These are phyloP conservation scores for Melangyna quadrimaculata DNA, from an alignment of 2,888 invertebrate species.

Conservation along the genomic window DNA sequence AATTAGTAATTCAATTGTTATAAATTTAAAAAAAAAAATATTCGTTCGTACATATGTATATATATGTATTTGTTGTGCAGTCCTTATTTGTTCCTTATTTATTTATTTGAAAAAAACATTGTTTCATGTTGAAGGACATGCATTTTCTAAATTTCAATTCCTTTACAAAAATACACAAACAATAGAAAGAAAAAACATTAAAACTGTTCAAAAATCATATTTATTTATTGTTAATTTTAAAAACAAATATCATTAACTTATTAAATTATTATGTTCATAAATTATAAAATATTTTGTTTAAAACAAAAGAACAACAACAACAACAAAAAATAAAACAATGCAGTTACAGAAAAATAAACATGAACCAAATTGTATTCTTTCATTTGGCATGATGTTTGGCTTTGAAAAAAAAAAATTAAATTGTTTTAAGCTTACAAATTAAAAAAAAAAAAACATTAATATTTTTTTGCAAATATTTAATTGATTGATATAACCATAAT, in stretches of 20 bases:
- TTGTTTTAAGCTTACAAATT: constrained; percentile 34
- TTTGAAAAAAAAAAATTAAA: constrained; percentile 2
- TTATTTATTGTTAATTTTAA: constrained; percentile 51
- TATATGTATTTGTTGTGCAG: constrained; percentile 62
- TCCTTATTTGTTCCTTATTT: constrained; percentile 32
- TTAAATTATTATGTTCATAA: constrained; percentile 1
- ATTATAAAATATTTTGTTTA: constrained; percentile 23
- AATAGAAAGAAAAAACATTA: constrained; percentile 21
- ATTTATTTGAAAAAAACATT: constrained; percentile 13
- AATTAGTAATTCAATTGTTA: constrained; percentile 26
- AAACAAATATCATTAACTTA: constrained; percentile 42
- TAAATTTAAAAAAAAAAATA: not conserved
- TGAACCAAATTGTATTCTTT: constrained; percentile 70
- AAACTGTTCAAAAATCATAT: constrained; percentile 19
- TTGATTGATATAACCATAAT: constrained; percentile 13
- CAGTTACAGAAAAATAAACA: constrained; percentile 60
- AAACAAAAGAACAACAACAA: constrained; percentile 48
- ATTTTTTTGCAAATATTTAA: constrained; percentile 8
- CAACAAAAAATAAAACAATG: constrained; percentile 47
- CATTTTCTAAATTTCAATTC: constrained; percentile 66
- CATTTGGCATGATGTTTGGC: constrained; percentile 72
- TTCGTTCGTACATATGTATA: constrained; percentile 43
- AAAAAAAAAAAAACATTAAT: constrained; percentile 3
- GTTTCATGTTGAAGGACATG: constrained; percentile 52
- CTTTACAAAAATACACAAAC: constrained; percentile 67